Evolutionary conservation across 2,888 invertebrate genomes (phyloP).

Genomic region (Iphiclides podalirius): DNA sequence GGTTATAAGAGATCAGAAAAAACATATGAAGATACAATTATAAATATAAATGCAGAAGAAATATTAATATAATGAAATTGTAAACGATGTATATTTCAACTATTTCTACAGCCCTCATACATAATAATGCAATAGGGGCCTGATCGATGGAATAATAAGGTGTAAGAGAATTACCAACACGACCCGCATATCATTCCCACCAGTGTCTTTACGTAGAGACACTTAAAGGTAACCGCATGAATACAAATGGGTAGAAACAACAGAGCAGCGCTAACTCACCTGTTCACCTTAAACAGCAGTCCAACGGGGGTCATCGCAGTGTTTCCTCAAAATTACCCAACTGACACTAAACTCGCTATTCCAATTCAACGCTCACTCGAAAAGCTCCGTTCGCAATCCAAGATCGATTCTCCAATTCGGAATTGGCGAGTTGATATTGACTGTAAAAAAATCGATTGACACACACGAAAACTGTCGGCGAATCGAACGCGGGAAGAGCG

Average conservation of each 20-base stretch:
- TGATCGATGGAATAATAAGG: slow-evolving; percentile 17
- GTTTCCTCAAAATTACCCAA: slow-evolving; percentile 31
- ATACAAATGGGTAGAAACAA: slow-evolving; percentile 24
- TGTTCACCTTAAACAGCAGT: slow-evolving; percentile 81
- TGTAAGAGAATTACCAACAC: slow-evolving; percentile 19
- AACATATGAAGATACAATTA: no score
- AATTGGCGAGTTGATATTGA: no score
- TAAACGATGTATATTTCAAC: slow-evolving; percentile 13
- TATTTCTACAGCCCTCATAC: slow-evolving; percentile 14
- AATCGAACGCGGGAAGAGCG: no score
- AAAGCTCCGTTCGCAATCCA: slow-evolving; percentile 9
- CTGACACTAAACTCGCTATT: slow-evolving; percentile 40
- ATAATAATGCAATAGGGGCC: slow-evolving; percentile 13
- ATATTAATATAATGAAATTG: no score
- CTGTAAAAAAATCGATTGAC: background rate
- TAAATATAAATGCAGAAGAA: no score
- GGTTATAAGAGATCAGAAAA: no score
- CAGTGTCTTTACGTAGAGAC: slow-evolving; percentile 9
- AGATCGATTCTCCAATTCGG: slow-evolving; percentile 4
- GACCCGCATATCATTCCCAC: slow-evolving; percentile 22
- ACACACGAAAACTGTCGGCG: background rate
- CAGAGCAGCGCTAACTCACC: slow-evolving; percentile 56
- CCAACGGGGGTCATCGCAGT: slow-evolving; percentile 80
- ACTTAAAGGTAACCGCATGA: slow-evolving; percentile 6
- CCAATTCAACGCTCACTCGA: slow-evolving; percentile 16